Evolutionary conservation across 1,140 invertebrate species (phyloP).

Genomic region (Magallana gigas): DNA sequence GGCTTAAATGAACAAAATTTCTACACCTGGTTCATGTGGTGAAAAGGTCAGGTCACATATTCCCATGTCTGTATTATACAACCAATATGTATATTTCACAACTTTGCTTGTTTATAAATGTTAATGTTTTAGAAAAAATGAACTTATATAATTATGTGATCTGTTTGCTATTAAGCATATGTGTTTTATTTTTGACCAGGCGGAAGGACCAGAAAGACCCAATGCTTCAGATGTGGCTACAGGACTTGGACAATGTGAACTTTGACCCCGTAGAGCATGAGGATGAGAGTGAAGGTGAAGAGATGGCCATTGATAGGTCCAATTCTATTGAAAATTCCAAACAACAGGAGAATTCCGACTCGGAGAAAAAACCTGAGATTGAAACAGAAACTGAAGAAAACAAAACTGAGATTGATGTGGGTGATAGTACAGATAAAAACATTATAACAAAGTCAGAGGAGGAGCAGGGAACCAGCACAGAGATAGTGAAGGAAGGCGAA

Average conservation of each 20-base stretch:
- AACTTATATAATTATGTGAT: no score
- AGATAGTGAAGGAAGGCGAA: background rate
- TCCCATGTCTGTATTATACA: no score
- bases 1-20: no score
- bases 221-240: conserved; percentile 64
- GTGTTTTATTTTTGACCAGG: conserved; percentile 51
- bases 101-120: no score
- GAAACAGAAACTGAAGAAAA: background rate
- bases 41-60: no score
- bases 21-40: no score
- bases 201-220: conserved; percentile 47
- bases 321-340: background rate
- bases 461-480: background rate
- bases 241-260: conserved; percentile 57
- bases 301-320: background rate
- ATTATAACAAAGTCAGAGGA: background rate
- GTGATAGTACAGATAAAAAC: background rate
- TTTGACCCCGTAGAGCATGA: conserved; percentile 48
- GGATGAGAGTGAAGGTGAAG: background rate
- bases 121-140: no score
- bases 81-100: no score
- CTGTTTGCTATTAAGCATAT: no score
- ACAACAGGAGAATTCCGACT: background rate
- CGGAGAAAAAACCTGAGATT: background rate
- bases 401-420: background rate